Conservation (phyloP, 2,113 vertebrate species). For the Cyprinodon brontotheroides region DNA sequence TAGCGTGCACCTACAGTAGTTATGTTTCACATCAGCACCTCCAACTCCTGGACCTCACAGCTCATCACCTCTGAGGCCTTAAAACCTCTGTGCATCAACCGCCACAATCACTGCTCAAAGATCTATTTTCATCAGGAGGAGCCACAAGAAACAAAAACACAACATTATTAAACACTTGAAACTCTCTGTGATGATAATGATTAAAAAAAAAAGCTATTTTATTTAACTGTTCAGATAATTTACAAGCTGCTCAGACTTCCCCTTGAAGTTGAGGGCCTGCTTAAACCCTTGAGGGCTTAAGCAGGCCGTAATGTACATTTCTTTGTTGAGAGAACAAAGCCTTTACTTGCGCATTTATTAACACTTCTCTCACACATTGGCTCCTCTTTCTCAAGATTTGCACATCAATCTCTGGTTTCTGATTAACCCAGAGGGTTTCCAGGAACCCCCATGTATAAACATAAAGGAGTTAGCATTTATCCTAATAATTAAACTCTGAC, state of each 20-base stretch:
- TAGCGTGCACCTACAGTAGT: constrained; percentile 53
- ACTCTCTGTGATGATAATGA: too few relatives aligned
- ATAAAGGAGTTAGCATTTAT: constrained; percentile 64
- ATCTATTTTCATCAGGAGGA: not conserved
- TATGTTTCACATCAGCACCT: constrained; percentile 60
- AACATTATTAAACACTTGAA: not conserved
- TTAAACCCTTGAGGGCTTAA: not conserved
- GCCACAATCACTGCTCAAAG: constrained; percentile 8
- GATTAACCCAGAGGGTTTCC: constrained; percentile 57
- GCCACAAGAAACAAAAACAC: not conserved
- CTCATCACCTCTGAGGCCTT: constrained; percentile 68
- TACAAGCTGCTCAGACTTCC: not conserved
- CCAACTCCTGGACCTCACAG: constrained; percentile 17
- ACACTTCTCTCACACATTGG: not conserved
- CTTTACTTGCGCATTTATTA: not conserved
- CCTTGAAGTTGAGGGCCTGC: not conserved
- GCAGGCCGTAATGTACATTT: not conserved
- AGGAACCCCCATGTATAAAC: constrained; percentile 60
- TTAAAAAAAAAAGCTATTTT: not conserved
- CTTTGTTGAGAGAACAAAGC: not conserved
- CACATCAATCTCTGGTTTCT: constrained; percentile 43
- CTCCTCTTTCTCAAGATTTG: constrained; percentile 11
- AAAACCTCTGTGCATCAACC: constrained; percentile 43
- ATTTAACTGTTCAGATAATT: not conserved
- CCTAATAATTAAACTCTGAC: constrained; percentile 65